Base-by-base conservation (phyloP, 1,140 invertebrate species). In the Cheumatopsyche charites region DNA sequence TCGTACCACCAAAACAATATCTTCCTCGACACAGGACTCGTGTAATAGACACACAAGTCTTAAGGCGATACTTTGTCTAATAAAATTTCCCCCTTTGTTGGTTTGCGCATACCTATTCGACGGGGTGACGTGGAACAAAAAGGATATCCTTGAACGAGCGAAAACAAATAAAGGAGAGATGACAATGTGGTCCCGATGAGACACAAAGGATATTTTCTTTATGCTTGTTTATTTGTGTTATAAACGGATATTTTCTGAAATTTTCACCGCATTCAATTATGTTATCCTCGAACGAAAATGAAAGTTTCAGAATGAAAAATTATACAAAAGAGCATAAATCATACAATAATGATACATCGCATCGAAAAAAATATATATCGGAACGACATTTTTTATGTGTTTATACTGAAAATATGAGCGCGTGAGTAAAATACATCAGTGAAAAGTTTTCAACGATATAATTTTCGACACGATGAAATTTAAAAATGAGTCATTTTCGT, bases 351-450 rank as follows among this genome's bases (percentile, higher is more conserved):
- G 19, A 52, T 19, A 52, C 47, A 15, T 17, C n/a, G 1, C 7
- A 52, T 5, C n/a, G 19, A 52, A 36, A 36, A 36, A 36, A 36
- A 36, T 17, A 52, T 13, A 47, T 47, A 2, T 2, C 4, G 15
- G 45, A 9, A 17, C n/a, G 7, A 1, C 1, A 17, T 17, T 52
- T 17, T 17, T 15, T 17, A 52, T 17, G 47, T 15, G 19, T 52
- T 17, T 17, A 52, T 15, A 17, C 13, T 7, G 19, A 36, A 36
- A 36, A 36, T 9, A 17, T 17, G 19, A 52, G 19, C 47, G 47
- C 47, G 47, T 52, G 47, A 52, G 47, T 52, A 17, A 17, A 52
- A 17, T 52, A 52, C 47, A 52, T 52, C 47, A 52, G 15, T 36
- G 9, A n/a, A 36, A 36, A 9, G 3, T 36, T 36, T 36, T 9